phyloP scores from a whole-genome alignment of 2,113 vertebrate species.

The Hypanus sabinus region DNA sequence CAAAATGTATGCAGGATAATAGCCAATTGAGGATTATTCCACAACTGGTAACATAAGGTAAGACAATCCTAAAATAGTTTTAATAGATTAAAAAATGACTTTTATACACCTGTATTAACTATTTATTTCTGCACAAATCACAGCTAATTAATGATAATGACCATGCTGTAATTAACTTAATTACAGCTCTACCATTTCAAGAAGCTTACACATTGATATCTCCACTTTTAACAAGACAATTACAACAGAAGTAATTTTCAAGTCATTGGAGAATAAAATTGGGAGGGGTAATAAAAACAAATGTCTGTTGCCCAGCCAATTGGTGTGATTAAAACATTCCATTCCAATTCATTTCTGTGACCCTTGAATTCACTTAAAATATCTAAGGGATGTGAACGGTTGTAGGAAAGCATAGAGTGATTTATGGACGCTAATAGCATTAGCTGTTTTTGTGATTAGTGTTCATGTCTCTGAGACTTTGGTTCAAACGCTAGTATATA shows the following conservation, averaged over 20 bases:
- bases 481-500: no score
- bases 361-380: neutral
- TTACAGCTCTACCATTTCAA: neutral
- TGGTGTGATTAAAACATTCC: neutral
- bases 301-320: neutral
- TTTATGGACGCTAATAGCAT: no score
- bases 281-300: neutral
- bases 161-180: neutral
- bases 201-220: neutral
- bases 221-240: neutral
- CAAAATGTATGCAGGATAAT: neutral
- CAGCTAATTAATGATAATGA: slow-evolving; percentile 18
- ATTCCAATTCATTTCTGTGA: neutral
- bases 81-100: neutral
- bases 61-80: neutral
- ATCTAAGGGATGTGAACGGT: neutral
- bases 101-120: neutral
- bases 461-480: no score
- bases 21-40: neutral
- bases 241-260: neutral
- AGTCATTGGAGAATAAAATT: neutral
- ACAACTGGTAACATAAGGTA: neutral
- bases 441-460: no score
- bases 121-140: neutral
- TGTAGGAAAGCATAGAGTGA: neutral